These are phyloP conservation scores for Daphoenositta chrysoptera DNA, from an alignment of 2,113 vertebrate species.

Conservation along the genomic window DNA sequence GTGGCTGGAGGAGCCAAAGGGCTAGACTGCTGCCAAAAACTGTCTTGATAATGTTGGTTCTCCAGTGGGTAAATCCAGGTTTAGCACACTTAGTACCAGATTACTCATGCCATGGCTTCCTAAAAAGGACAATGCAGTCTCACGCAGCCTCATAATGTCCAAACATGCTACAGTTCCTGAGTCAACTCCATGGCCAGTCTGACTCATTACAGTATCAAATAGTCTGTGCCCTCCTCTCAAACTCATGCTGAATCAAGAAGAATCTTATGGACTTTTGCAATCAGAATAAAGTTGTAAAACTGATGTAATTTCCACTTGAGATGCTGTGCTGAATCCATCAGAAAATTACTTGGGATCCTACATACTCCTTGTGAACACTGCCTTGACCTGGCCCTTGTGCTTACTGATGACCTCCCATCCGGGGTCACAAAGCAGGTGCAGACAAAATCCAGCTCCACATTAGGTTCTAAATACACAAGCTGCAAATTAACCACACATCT, in stretches of 20 bases:
- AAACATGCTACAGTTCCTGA: background rate
- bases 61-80: background rate
- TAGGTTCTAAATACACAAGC: background rate
- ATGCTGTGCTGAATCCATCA: background rate
- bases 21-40: background rate
- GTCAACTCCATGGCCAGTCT: background rate
- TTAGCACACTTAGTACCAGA: background rate
- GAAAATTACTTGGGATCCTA: background rate
- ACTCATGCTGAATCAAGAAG: background rate
- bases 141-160: background rate
- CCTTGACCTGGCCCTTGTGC: background rate
- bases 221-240: background rate
- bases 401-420: background rate
- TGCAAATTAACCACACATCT: background rate
- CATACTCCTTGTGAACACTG: background rate
- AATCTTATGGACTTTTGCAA: background rate
- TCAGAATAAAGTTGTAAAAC: background rate
- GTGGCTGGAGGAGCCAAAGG: background rate
- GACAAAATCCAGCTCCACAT: background rate
- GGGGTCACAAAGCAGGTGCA: background rate
- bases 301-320: background rate
- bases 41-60: background rate
- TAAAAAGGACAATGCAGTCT: background rate
- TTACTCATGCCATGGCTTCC: background rate
- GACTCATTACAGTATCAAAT: background rate